Base-by-base conservation (phyloP, 2,888 invertebrate species). In the Himalopsyche japonica region DNA sequence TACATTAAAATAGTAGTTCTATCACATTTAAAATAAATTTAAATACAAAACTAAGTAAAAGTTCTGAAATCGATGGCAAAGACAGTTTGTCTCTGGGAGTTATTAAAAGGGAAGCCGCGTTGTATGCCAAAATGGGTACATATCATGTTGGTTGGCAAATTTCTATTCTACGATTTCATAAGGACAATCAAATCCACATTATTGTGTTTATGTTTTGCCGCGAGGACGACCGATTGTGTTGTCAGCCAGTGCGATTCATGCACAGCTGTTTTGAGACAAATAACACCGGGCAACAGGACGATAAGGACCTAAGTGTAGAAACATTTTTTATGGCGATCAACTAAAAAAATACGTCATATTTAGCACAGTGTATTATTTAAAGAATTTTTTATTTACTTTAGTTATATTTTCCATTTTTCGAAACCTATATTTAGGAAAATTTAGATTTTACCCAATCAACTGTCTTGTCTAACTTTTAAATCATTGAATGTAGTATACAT, bases 171-270 rank as follows among this genome's bases (percentile, higher is more conserved):
- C 64, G 80, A 80, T 83, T 83, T 43, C 57, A 37, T 78, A 78
- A 64, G 77, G 70, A 77, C 83, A 82, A 82, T 82, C 77, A 76
- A 78, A 77, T 49, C 30, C 57, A 24, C 8, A n/a, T n/a, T 27
- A 34, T 43, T 24, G 37, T 64, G 70, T 27, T 37, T 43, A 12
- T 37, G 15, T 48, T 37, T 24, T 27, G 79, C 30, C 27, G 76
- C 80, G 70, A 18, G 76, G 76, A 34, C 64, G 80, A 34, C 34
- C 84, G 82, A 86, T 86, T 86, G 86, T 86, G 80, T 79, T 84
- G 86, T 84, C 86, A 82, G 64, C 76, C 48, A 30, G 8, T 48
- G 57, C 70, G 49, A 81, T 81, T 80, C 80, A 76, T 76, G 81
- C 78, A 47, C 32, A 57, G 57, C 64, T 49, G 82, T 79, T 79